Percentiles rank a stretch among this genome's conserved stretches.
Evolutionary conservation across 2,888 invertebrate species (phyloP).

Genomic region (Orchesellides sinensis): DNA sequence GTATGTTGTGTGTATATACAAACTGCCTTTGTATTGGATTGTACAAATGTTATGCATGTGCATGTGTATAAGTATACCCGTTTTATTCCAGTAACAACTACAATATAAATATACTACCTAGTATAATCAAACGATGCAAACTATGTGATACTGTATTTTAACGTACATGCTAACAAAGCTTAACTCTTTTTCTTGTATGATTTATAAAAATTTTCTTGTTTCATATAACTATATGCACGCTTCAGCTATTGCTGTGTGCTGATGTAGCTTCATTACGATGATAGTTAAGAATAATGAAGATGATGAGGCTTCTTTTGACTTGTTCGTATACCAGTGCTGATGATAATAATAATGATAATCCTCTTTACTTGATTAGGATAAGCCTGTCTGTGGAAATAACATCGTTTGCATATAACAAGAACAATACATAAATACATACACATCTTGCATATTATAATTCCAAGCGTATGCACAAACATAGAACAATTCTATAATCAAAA

Average conservation of each 20-base stretch:
- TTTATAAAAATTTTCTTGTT: no score
- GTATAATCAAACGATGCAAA: no score
- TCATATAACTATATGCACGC: no score
- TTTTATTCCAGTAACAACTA: no score
- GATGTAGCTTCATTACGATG: constrained; percentile 10
- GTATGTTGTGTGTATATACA: no score
- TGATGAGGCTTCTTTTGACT: neutral
- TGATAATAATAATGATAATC: constrained; percentile 22
- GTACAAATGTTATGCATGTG: no score
- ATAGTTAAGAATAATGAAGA: constrained; percentile 6
- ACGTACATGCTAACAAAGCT: no score
- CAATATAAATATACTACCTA: no score
- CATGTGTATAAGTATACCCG: no score
- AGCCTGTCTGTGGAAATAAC: neutral
- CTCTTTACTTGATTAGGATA: constrained; percentile 19
- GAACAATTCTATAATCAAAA: neutral
- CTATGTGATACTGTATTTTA: no score
- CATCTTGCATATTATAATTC: neutral
- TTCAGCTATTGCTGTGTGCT: neutral
- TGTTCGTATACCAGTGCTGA: neutral
- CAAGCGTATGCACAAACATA: neutral
- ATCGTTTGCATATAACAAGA: neutral
- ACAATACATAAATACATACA: neutral
- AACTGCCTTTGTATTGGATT: no score
- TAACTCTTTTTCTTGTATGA: no score